phyloP scores from a whole-genome alignment of 2,113 vertebrate genomes.

The Dipodomys spectabilis region DNA sequence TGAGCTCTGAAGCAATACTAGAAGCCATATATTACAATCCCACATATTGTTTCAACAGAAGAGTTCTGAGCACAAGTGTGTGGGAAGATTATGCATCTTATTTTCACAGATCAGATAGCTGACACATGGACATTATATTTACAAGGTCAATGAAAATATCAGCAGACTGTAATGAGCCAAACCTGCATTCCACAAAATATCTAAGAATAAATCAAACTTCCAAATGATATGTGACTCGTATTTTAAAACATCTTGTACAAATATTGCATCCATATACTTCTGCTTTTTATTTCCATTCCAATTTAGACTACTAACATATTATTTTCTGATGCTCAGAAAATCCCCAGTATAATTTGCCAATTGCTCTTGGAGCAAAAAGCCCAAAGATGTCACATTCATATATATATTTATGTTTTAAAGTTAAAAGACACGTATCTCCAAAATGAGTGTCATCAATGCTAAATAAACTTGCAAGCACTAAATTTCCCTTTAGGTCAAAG shows the following conservation, averaged over 20 bases:
- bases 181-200: constrained; percentile 51
- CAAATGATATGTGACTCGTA: background rate
- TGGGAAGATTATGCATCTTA: constrained; percentile 52
- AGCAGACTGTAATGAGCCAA: constrained; percentile 35
- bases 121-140: constrained; percentile 28
- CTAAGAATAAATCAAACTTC: constrained; percentile 50
- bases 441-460: background rate
- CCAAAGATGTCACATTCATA: background rate
- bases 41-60: constrained; percentile 53
- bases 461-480: background rate
- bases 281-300: background rate
- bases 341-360: constrained; percentile 19
- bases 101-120: constrained; percentile 46
- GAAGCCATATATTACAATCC: background rate
- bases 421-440: background rate
- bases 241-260: constrained; percentile 42
- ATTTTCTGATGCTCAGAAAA: constrained; percentile 25
- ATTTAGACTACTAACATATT: constrained; percentile 21
- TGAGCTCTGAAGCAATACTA: constrained; percentile 9
- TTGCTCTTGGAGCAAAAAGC: background rate
- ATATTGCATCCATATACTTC: background rate
- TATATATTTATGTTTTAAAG: background rate
- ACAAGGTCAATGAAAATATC: constrained; percentile 45
- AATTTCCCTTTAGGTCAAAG: background rate
- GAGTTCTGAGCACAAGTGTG: background rate